Base-by-base conservation (phyloP, 1,140 invertebrate genomes). In the Pogonognathellus flavescens region DNA sequence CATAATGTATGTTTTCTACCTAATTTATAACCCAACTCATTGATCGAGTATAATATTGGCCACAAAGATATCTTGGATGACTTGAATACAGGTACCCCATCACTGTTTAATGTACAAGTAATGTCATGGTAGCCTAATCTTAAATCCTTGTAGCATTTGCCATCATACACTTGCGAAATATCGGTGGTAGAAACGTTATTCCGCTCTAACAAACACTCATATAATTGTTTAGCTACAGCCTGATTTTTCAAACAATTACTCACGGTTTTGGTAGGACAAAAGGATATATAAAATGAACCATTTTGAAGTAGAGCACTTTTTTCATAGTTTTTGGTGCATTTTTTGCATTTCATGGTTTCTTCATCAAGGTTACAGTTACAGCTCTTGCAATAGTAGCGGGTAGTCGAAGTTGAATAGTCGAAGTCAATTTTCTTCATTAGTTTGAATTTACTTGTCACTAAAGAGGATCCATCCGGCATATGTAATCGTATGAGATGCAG, bases 1-100 rank as follows among this genome's bases (percentile, higher is more conserved):
- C 89, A 62, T 20, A 90, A 31, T 16, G 87, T 89, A 80, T 84
- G 62, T 60, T 55, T 11, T 57, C 59, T 22, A 57, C 82, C 20
- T 41, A 84, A 22, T 9, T 14, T 20, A 20, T 88, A 89, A 9
- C 87, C 83, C 53, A 90, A 85, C 85, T 91, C 89, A 85, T 90
- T 91, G 6, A 91, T 88, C 59, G 86, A 80, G 10, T 89, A 84
- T 57, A 89, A 89, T 14, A 90, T 80, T 49, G 90, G 89, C 90
- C 90, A 91, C 50, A 89, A 87, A 80, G 87, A 89, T 20, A 88
- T 83, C 86, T 89, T 86, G 13, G 90, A 90, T 0, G 90, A 91
- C 84, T 90, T 89, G 60, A 90, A 90, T 14, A 90, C 87, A 11
- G 89, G 89, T 22, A 90, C 85, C 0, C 89, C 90, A 81, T 91